Percentiles rank a stretch among this genome's conserved stretches.
These are phyloP conservation scores for Nasonia oneida DNA, from an alignment of 2,888 invertebrate species.

Conservation along the genomic window DNA sequence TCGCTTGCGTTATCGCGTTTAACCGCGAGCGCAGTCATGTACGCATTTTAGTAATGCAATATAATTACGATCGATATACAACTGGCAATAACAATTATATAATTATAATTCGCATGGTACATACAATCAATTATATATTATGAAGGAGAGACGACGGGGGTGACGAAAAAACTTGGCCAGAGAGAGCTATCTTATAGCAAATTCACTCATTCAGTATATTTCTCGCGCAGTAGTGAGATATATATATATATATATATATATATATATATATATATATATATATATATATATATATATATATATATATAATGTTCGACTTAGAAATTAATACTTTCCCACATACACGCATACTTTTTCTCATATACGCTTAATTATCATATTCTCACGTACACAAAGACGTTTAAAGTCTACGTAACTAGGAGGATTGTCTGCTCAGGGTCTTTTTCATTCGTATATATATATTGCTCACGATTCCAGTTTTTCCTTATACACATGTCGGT, in stretches of 20 bases:
- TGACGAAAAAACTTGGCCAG: slow-evolving; percentile 57
- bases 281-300: too few species aligned
- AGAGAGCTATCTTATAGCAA: slow-evolving; percentile 52
- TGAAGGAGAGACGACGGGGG: slow-evolving; percentile 55
- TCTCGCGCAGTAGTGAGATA: neutral
- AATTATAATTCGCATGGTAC: slow-evolving; percentile 61
- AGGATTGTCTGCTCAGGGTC: slow-evolving; percentile 74
- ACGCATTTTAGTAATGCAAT: slow-evolving; percentile 27
- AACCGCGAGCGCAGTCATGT: neutral
- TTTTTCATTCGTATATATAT: slow-evolving; percentile 67
- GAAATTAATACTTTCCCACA: slow-evolving; percentile 75
- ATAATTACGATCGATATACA: slow-evolving; percentile 57
- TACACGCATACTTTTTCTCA: slow-evolving; percentile 64
- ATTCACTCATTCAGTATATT: slow-evolving; percentile 31
- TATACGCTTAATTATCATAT: slow-evolving; percentile 44
- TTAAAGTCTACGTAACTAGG: slow-evolving; percentile 70
- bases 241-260: neutral
- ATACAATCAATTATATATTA: slow-evolving; percentile 60
- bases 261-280: too few species aligned
- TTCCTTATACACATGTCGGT: neutral
- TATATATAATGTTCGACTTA: slow-evolving; percentile 64
- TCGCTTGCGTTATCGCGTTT: slow-evolving; percentile 4
- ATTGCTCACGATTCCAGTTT: slow-evolving; percentile 30
- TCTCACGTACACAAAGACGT: slow-evolving; percentile 66
- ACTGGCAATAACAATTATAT: slow-evolving; percentile 57